Evolutionary conservation across 2,888 invertebrate genomes (phyloP).

Genomic region (Dorcus hopei): DNA sequence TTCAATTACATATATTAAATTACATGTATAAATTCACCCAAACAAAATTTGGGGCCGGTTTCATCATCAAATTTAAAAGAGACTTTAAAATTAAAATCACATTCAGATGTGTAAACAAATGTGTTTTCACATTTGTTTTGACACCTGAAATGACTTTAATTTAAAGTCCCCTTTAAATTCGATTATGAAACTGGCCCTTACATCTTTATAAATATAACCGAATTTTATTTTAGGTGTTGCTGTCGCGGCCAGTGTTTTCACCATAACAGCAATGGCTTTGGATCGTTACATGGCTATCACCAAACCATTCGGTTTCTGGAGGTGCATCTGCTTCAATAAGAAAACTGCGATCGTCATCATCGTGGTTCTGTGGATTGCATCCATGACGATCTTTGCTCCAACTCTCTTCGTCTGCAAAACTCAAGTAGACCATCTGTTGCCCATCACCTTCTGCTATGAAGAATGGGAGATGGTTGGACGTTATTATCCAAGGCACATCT

Average conservation of each 20-base stretch:
- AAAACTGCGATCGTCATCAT: conserved; percentile 65
- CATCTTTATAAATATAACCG: neutral
- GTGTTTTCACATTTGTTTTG: no score
- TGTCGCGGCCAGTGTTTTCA: conserved; percentile 77
- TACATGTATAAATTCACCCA: no score
- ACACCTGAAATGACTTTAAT: no score
- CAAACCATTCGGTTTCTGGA: conserved; percentile 63
- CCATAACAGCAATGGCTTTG: conserved; percentile 75
- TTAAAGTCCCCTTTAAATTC: no score
- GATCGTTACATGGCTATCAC: conserved; percentile 74
- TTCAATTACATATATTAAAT: no score
- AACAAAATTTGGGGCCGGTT: no score
- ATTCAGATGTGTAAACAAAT: no score
- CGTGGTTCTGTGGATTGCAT: conserved; percentile 61
- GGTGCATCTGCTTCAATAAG: conserved; percentile 65
- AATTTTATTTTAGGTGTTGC: conserved; percentile 57
- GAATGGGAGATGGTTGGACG: conserved; percentile 54
- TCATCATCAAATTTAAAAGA: no score
- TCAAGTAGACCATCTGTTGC: conserved; percentile 16
- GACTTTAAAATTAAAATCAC: no score
- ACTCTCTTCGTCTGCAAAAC: conserved; percentile 51
- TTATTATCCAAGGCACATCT: conserved; percentile 57
- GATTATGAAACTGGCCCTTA: no score
- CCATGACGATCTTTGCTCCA: conserved; percentile 66
- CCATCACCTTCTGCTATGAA: conserved; percentile 55